These are phyloP conservation scores for Sphaeramia orbicularis DNA, from an alignment of 2,797 vertebrate genomes.

Conservation along the genomic window DNA sequence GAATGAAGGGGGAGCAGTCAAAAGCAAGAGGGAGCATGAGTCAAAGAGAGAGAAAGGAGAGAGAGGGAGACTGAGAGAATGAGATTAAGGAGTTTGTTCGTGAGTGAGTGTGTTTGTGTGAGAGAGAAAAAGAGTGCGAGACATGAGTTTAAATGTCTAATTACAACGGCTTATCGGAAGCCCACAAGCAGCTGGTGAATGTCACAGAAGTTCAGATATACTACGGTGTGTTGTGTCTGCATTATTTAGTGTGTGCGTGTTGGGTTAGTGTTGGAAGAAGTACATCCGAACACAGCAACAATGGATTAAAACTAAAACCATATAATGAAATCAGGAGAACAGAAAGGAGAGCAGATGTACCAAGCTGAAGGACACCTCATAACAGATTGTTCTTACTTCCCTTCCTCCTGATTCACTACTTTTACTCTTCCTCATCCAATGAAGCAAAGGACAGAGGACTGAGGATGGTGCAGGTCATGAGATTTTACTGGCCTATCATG, in stretches of 20 bases:
- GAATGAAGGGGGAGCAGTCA: slow-evolving; percentile 51
- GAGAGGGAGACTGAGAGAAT: slow-evolving; percentile 42
- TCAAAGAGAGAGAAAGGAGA: slow-evolving; percentile 29
- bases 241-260: slow-evolving; percentile 15
- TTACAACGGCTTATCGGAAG: slow-evolving; percentile 73
- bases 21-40: slow-evolving; percentile 42
- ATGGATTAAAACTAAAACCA: slow-evolving; percentile 42
- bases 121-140: slow-evolving; percentile 37
- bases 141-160: slow-evolving; percentile 71
- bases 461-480: too few species aligned
- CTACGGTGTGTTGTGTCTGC: slow-evolving; percentile 20
- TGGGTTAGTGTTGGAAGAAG: slow-evolving; percentile 43
- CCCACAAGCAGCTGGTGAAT: slow-evolving; percentile 73
- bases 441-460: too few species aligned
- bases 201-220: slow-evolving; percentile 60
- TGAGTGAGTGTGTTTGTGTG: slow-evolving; percentile 16
- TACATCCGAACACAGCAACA: slow-evolving; percentile 38
- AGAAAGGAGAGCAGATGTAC: slow-evolving; percentile 38
- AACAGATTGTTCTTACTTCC: neutral
- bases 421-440: slow-evolving; percentile 4
- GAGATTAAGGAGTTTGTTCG: slow-evolving; percentile 56
- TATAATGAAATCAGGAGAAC: slow-evolving; percentile 29
- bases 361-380: neutral
- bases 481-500: too few species aligned
- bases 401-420: neutral